Conservation (phyloP, 2,113 vertebrate genomes). For the Calyptomena viridis region DNA sequence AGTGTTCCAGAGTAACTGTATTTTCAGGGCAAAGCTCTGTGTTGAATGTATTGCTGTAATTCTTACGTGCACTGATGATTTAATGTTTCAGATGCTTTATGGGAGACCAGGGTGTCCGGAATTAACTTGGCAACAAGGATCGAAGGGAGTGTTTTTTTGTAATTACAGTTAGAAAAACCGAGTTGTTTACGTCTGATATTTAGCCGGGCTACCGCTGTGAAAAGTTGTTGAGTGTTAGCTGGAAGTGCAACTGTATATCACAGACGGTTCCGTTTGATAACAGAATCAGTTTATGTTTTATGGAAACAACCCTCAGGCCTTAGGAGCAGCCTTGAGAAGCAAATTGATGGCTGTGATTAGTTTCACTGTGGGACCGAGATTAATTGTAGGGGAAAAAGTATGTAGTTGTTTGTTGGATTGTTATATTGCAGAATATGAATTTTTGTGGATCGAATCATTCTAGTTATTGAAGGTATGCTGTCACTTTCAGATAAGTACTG, state of each 20-base stretch:
- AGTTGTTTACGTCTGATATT: background rate
- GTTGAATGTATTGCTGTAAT: background rate
- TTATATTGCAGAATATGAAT: background rate
- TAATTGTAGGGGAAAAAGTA: background rate
- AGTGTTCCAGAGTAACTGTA: background rate
- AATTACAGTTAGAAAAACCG: fast-evolving
- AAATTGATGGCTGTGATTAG: fast-evolving
- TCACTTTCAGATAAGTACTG: background rate
- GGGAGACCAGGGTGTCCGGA: background rate
- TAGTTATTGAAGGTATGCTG: background rate
- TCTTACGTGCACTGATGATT: fast-evolving
- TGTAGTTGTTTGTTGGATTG: background rate
- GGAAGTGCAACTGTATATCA: fast-evolving
- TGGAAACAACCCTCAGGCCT: background rate
- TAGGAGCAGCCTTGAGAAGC: background rate
- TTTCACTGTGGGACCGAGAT: background rate
- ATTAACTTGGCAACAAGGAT: background rate
- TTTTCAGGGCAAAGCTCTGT: background rate
- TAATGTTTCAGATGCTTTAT: fast-evolving
- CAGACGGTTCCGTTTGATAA: background rate
- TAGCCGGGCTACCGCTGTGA: background rate
- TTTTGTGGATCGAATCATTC: background rate
- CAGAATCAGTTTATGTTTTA: background rate
- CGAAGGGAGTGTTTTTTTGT: background rate
- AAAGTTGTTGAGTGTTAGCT: background rate